Evolutionary conservation across 2,888 invertebrate species (phyloP).

Genomic region (Leucania comma): DNA sequence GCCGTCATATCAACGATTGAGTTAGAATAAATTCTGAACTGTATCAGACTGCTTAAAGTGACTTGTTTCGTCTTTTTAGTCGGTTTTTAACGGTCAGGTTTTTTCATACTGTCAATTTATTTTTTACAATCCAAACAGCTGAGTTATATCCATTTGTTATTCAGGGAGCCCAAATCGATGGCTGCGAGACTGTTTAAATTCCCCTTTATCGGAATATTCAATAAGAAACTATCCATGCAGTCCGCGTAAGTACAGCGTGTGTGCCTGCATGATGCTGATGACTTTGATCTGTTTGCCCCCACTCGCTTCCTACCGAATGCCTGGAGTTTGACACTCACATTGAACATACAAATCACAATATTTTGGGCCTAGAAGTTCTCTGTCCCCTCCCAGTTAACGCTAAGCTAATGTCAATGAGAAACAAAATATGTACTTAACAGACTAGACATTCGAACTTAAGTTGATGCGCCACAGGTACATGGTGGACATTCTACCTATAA

Average conservation of each 20-base stretch:
- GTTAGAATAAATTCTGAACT: too few species aligned
- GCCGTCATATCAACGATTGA: too few species aligned
- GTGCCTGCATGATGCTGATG: slow-evolving; percentile 48
- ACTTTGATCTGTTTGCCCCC: slow-evolving; percentile 30
- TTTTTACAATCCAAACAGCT: slow-evolving; percentile 30
- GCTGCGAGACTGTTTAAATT: slow-evolving; percentile 81
- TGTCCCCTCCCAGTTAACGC: background rate
- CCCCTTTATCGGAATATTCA: slow-evolving; percentile 82
- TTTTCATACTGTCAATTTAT: slow-evolving; percentile 1
- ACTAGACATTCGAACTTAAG: background rate
- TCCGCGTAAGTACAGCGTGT: slow-evolving; percentile 83
- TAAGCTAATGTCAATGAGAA: background rate
- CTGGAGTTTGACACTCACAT: slow-evolving; percentile 37
- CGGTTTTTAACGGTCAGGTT: too few species aligned
- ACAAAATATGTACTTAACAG: background rate
- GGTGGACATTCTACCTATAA: too few species aligned
- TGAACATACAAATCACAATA: slow-evolving; percentile 6
- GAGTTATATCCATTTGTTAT: slow-evolving; percentile 69
- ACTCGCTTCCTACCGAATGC: slow-evolving; percentile 41
- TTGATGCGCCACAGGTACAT: too few species aligned
- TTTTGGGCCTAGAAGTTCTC: background rate
- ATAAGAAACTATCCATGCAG: slow-evolving; percentile 83
- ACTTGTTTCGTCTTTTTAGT: too few species aligned
- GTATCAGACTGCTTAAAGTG: too few species aligned
- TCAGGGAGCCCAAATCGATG: slow-evolving; percentile 81